phyloP scores from a whole-genome alignment of 1,140 invertebrate species.

The Metopolophium dirhodum region DNA sequence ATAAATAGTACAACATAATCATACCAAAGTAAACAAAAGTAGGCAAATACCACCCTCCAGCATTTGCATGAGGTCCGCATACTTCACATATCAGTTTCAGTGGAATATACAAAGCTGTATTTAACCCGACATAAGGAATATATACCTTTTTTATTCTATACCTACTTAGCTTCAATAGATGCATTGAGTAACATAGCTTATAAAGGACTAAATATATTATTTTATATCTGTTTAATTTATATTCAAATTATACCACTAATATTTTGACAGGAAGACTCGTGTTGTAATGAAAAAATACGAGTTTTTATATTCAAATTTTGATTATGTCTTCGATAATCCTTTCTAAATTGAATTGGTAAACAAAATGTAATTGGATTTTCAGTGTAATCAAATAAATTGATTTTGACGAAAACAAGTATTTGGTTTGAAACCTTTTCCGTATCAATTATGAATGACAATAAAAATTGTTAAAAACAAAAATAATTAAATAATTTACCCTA shows the following conservation, averaged over 20 bases:
- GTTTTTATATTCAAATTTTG: not conserved
- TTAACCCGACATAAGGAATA: not conserved
- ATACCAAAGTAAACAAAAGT: not conserved
- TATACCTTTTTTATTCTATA: not conserved
- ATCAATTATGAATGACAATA: not conserved
- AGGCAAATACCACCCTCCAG: not conserved
- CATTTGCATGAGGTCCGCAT: not conserved
- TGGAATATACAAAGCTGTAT: not conserved
- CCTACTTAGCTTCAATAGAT: not conserved
- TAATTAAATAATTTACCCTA: not conserved
- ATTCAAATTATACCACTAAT: not conserved
- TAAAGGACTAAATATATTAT: not conserved
- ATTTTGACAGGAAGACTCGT: not conserved
- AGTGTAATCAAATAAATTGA: constrained; percentile 5
- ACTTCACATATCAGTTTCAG: not conserved
- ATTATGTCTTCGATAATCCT: constrained; percentile 28
- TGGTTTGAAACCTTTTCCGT: not conserved
- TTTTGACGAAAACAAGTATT: constrained; percentile 17
- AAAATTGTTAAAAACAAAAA: not conserved
- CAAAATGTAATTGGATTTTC: constrained; percentile 28
- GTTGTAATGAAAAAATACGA: not conserved
- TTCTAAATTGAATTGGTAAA: constrained; percentile 37
- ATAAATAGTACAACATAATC: not conserved
- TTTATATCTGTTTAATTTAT: constrained; percentile 13
- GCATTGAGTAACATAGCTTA: not conserved